Base-by-base conservation (phyloP, 2,797 vertebrate genomes). In the Danio aesculapii region DNA sequence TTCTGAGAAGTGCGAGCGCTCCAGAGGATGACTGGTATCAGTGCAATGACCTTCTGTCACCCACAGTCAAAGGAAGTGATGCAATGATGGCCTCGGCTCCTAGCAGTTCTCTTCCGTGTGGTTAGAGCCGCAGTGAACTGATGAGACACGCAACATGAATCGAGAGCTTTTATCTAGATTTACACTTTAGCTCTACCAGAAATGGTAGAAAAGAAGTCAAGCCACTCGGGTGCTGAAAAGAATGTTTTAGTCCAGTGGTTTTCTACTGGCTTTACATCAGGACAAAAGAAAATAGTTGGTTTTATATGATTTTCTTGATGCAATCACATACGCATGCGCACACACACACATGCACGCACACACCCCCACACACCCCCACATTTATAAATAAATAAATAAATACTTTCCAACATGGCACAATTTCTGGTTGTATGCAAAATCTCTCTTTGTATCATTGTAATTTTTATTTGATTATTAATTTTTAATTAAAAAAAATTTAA, bases 131-230 rank as follows among this genome's bases (percentile, higher is more conserved):
- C 75, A 77, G 77, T 47, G 59, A 73, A 83, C 64, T 12, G 52
- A 62, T 64, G 55, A 83, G 79, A 57, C 44, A 81, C 81, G 86
- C 88, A 72, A 16, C 84, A 83, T 41, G 84, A 75, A 81, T 83
- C 17, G 3, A 16, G 58, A 47, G 21, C 77, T 5, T 76, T 83
- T 77, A 63, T 68, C 30, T 63, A 6, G 41, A 53, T 75, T 78
- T 83, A 80, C 52, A 86, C 77, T 83, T 81, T 84, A 90, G 85
- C 86, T 90, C 77, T 87, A 87, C 84, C 88, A 88, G 72, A 87
- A 79, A 68, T 75, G 84, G 68, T 30, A 59, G 52, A 58, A 58
- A 16, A 70, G 62, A 73, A 44, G 43, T 63, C 19, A 82, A 43
- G 70, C 46, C 62, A 12, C 4, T 30, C 7, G 9, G 46, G n/a